Conservation (phyloP, 2,888 invertebrate species). For the Ariolimax columbianus region DNA sequence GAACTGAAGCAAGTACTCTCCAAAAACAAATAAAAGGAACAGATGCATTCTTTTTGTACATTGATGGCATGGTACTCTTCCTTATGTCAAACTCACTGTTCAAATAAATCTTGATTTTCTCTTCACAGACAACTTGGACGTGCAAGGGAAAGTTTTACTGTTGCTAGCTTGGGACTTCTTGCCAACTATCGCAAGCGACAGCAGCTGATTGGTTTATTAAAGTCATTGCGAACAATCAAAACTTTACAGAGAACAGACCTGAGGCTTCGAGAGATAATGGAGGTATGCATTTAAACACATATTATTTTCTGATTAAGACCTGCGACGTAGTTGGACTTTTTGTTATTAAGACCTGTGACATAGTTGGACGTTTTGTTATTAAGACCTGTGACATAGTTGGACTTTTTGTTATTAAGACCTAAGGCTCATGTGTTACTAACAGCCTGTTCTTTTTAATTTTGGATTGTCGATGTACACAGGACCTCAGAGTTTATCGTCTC, state of each 20-base stretch:
- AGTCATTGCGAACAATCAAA: slow-evolving; percentile 88
- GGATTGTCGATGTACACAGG: too few species aligned
- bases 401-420: too few species aligned
- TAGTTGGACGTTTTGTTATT: too few species aligned
- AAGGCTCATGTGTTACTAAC: too few species aligned
- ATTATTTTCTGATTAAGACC: background rate
- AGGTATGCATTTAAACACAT: slow-evolving; percentile 64
- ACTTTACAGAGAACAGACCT: slow-evolving; percentile 89
- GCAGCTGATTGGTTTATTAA: slow-evolving; percentile 87
- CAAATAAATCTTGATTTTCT: background rate
- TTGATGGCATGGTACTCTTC: background rate
- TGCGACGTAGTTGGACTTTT: too few species aligned
- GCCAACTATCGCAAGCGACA: slow-evolving; percentile 94
- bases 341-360: too few species aligned
- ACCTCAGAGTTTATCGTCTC: too few species aligned
- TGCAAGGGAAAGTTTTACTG: slow-evolving; percentile 89
- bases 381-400: too few species aligned
- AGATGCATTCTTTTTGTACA: background rate
- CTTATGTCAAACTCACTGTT: background rate
- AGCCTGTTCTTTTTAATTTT: too few species aligned
- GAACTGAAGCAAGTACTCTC: too few species aligned
- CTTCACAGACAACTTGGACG: slow-evolving; percentile 82
- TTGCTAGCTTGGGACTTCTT: slow-evolving; percentile 91
- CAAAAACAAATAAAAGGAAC: too few species aligned
- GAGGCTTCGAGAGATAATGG: slow-evolving; percentile 87